Percentiles rank a stretch among this genome's conserved stretches.
Evolutionary conservation across 2,113 vertebrate species (phyloP).

Genomic region (Callithrix jacchus): DNA sequence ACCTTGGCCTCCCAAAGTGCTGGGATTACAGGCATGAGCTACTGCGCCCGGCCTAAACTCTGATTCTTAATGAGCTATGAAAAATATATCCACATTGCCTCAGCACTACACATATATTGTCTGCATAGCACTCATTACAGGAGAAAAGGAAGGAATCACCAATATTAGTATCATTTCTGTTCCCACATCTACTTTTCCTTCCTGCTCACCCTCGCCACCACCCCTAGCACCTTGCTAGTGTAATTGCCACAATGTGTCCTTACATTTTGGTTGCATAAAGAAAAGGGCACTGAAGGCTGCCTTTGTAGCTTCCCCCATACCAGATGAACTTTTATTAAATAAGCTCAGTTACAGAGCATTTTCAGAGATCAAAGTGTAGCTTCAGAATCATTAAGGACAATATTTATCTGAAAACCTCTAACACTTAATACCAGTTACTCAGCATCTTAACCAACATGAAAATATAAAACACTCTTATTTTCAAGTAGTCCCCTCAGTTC

Average conservation of each 20-base stretch:
- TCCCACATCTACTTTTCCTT: not conserved
- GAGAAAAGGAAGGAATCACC: not conserved
- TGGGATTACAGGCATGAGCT: too few species aligned
- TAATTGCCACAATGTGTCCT: not conserved
- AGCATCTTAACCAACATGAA: not conserved
- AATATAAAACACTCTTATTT: not conserved
- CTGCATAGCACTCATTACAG: not conserved
- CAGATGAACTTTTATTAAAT: not conserved
- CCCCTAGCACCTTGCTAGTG: accelerated
- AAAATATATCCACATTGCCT: not conserved
- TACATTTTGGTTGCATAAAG: not conserved
- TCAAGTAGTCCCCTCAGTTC: not conserved
- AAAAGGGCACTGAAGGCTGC: not conserved
- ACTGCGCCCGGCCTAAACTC: accelerated
- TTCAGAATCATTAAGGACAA: not conserved
- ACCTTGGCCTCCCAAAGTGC: too few species aligned
- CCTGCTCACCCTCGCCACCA: not conserved
- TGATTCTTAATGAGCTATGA: not conserved
- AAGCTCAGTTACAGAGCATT: not conserved
- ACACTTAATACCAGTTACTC: not conserved
- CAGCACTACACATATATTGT: not conserved
- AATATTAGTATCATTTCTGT: not conserved
- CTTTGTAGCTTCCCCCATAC: not conserved
- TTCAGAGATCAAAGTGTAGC: not conserved
- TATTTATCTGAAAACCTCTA: not conserved